phyloP scores from a whole-genome alignment of 2,888 invertebrate species.

The Horisme vitalbata region DNA sequence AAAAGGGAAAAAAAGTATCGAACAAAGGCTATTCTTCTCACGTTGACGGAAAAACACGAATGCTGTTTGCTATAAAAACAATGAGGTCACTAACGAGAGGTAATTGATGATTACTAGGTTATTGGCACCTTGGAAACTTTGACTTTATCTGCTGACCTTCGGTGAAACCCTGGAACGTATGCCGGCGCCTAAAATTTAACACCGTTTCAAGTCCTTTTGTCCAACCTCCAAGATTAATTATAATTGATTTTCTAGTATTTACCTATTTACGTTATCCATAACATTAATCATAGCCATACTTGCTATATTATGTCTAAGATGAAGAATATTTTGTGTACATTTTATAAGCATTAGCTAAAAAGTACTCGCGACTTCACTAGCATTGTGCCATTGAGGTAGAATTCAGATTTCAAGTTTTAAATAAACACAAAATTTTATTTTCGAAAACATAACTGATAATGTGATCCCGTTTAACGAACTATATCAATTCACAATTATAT shows the following conservation, averaged over 20 bases:
- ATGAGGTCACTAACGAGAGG: slow-evolving; percentile 36
- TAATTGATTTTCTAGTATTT: not conserved
- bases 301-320: no score
- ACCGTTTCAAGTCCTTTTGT: not conserved
- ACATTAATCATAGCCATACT: no score
- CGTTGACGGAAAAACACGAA: slow-evolving; percentile 24
- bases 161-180: slow-evolving; percentile 9
- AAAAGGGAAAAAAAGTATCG: slow-evolving; percentile 8
- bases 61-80: slow-evolving; percentile 33
- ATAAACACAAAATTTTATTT: no score
- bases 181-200: slow-evolving; percentile 4
- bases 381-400: no score
- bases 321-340: no score
- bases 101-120: slow-evolving; percentile 42
- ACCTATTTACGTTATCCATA: not conserved
- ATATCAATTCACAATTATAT: no score
- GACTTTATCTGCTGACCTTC: slow-evolving; percentile 18
- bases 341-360: no score
- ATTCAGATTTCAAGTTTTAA: no score
- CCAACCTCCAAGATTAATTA: no score
- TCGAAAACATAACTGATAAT: no score
- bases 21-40: slow-evolving; percentile 24
- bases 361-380: no score
- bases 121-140: slow-evolving; percentile 35
- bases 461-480: no score